Percentiles rank a stretch among this genome's conserved stretches.
These are phyloP conservation scores for Agrotis puta DNA, from an alignment of 2,888 invertebrate genomes.

Conservation along the genomic window DNA sequence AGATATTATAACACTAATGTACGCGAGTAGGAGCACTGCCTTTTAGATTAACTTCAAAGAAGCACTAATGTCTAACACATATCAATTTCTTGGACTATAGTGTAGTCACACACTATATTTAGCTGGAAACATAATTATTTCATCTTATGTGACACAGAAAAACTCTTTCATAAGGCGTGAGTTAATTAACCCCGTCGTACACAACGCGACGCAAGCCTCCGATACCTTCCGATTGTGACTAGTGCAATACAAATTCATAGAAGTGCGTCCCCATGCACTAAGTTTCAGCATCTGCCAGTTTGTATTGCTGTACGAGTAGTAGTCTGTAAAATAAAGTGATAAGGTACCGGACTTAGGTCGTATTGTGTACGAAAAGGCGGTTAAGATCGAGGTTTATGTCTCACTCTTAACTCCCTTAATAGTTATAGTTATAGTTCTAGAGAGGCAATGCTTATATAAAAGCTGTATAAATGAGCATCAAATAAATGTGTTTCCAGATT, in stretches of 20 bases:
- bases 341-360: too few species aligned
- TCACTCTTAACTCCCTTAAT: background rate
- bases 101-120: slow-evolving; percentile 28
- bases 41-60: slow-evolving; percentile 66
- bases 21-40: slow-evolving; percentile 78
- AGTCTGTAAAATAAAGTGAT: too few species aligned
- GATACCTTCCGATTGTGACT: too few species aligned
- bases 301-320: too few species aligned
- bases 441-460: background rate
- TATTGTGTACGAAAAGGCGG: too few species aligned
- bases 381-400: too few species aligned
- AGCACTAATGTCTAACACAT: slow-evolving; percentile 67
- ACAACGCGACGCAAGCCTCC: too few species aligned
- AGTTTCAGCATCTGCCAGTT: too few species aligned
- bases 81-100: slow-evolving; percentile 58
- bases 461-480: background rate
- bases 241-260: too few species aligned
- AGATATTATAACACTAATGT: slow-evolving; percentile 68
- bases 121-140: slow-evolving; percentile 38
- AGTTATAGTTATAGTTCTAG: background rate
- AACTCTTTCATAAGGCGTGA: background rate
- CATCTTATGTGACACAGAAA: background rate
- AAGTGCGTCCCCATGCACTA: too few species aligned
- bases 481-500: slow-evolving; percentile 32
- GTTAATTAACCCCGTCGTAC: too few species aligned